Base-by-base conservation (phyloP, 1,140 invertebrate species). In the Cotesia chilonis region DNA sequence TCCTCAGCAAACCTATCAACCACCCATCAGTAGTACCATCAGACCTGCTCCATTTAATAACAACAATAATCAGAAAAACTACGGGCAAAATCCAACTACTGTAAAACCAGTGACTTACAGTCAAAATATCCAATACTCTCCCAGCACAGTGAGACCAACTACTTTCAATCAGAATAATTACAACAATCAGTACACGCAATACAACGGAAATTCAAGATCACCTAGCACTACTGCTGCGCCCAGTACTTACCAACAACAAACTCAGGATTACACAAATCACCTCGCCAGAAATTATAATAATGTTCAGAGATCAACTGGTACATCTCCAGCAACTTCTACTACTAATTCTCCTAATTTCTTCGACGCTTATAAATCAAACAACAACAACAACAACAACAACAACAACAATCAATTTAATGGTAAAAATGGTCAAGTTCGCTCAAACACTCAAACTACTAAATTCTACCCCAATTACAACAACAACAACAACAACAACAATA, bases 381-480 rank as follows among this genome's bases (percentile, higher is more conserved):
- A 76, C 57, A 81, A 79, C 54, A 81, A 78, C 38, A n/a, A 78
- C 78, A 4, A 80, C 75, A 78, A 36, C 76, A 74, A 70, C 75
- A 80, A 64, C 73, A 81, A 73, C 55, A 74, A 65, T 37, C 82
- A 87, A 51, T 85, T 87, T 20, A 83, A 85, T 59, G 73, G 87
- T 83, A 78, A 80, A 82, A 83, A 68, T 78, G 65, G 68, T 67
- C 55, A 73, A 83, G 52, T 80, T 70, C 72, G 83, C 78, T 63
- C 81, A 35, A 77, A 51, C 67, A 69, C 75, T 41, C 78, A 79
- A 61, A 76, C 79, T 5, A 82, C 78, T 14, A 77, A 84, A 69
- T 75, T 1, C 87, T 88, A 70, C 75, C 81, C 1, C 87, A 87
- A 85, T 63, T 89, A 87, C 64, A 82, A 87, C 6, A 82, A 87